Evolutionary conservation across 2,113 vertebrate species (phyloP).

Genomic region (Recurvirostra avosetta): DNA sequence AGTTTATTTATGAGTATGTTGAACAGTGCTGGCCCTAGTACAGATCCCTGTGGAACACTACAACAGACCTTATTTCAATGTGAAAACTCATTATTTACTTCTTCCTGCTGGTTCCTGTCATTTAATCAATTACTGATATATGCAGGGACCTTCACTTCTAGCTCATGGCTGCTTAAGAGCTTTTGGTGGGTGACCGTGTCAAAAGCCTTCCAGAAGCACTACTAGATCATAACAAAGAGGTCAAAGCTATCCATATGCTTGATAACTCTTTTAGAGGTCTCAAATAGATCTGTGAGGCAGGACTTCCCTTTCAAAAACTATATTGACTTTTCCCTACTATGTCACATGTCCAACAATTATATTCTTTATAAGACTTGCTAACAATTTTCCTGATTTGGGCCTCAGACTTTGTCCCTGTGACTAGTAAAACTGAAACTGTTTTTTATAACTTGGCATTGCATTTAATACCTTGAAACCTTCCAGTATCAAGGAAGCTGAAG

Average conservation of each 20-base stretch:
- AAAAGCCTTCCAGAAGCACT: neutral
- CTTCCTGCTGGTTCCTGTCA: neutral
- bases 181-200: neutral
- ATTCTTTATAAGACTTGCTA: neutral
- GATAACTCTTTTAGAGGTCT: neutral
- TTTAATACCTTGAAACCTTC: neutral
- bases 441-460: neutral
- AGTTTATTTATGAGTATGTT: neutral
- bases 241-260: neutral
- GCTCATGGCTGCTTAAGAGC: neutral
- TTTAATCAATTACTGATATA: neutral
- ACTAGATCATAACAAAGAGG: neutral
- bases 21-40: neutral
- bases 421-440: neutral
- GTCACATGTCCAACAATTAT: neutral
- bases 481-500: neutral
- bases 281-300: neutral
- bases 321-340: neutral
- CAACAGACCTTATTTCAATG: neutral
- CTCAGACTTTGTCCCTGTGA: neutral
- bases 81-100: neutral
- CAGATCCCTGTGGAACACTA: neutral
- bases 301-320: neutral
- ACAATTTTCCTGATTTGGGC: neutral
- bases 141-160: neutral